Conservation (phyloP, 2,797 vertebrate species). For the Rhinella marina region DNA sequence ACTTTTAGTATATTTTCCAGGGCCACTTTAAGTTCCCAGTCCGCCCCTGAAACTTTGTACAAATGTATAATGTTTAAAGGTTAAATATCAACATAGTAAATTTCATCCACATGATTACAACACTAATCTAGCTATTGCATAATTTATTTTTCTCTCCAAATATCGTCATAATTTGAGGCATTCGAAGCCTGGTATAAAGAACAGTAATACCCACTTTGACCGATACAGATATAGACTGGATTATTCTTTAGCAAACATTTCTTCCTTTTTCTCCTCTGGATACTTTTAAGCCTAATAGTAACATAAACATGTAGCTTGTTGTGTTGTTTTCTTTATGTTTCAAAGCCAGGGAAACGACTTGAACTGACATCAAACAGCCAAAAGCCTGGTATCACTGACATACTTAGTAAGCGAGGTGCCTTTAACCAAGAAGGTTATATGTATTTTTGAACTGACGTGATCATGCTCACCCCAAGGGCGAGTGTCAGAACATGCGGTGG, state of each 20-base stretch:
- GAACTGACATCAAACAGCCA: slow-evolving; percentile 64
- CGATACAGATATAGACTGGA: neutral
- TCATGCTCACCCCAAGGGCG: slow-evolving; percentile 62
- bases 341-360: slow-evolving; percentile 35
- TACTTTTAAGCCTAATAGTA: slow-evolving; percentile 31
- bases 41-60: neutral
- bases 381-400: slow-evolving; percentile 64
- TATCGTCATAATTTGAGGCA: neutral
- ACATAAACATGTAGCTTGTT: slow-evolving; percentile 39
- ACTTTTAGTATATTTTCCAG: too few relatives aligned
- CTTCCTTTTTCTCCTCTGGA: neutral
- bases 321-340: slow-evolving; percentile 36
- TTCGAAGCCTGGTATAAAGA: neutral
- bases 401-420: slow-evolving; percentile 52
- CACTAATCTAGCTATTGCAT: neutral
- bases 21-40: neutral
- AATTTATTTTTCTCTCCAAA: neutral
- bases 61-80: neutral
- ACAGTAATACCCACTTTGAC: neutral
- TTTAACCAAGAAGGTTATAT: slow-evolving; percentile 58
- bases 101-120: neutral
- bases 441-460: slow-evolving; percentile 55
- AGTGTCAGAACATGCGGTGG: slow-evolving; percentile 55
- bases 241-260: neutral
- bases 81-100: neutral